Conservation (phyloP, 2,888 invertebrate genomes). For the Cephus pygmeus region DNA sequence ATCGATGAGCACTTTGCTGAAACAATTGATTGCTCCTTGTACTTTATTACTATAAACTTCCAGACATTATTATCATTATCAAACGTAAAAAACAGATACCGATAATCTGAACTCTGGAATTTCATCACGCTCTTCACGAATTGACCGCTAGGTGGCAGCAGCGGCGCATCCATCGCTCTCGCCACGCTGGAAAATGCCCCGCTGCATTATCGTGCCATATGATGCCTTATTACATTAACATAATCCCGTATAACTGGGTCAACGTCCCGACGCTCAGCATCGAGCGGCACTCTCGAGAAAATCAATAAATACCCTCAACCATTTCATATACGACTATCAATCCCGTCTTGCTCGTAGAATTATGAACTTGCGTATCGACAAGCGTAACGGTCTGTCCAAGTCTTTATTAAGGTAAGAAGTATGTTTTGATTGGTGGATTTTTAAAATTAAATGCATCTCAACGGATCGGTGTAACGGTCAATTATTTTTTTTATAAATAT, state of each 20-base stretch:
- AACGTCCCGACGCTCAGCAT: neutral
- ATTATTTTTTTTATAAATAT: neutral
- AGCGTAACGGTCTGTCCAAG: neutral
- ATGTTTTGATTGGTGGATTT: neutral
- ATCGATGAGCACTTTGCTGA: neutral
- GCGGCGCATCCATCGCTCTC: neutral
- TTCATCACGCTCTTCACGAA: neutral
- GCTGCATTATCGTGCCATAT: conserved; percentile 25
- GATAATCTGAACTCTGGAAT: neutral
- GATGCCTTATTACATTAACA: conserved; percentile 26
- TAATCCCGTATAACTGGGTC: conserved; percentile 15
- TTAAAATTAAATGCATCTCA: neutral
- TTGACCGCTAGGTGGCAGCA: neutral
- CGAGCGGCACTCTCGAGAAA: neutral
- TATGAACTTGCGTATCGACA: neutral
- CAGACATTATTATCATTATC: neutral
- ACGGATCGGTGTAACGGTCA: neutral
- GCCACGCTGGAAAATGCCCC: neutral
- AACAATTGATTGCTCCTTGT: neutral
- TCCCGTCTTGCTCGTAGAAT: neutral
- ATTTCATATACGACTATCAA: neutral
- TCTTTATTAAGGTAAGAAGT: neutral
- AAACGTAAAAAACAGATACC: neutral
- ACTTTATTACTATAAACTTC: neutral
- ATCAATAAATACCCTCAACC: neutral